Evolutionary conservation across 2,888 invertebrate species (phyloP), one percentile per base, ranked within the genome.

Genomic region (Noctua fimbriata): DNA sequence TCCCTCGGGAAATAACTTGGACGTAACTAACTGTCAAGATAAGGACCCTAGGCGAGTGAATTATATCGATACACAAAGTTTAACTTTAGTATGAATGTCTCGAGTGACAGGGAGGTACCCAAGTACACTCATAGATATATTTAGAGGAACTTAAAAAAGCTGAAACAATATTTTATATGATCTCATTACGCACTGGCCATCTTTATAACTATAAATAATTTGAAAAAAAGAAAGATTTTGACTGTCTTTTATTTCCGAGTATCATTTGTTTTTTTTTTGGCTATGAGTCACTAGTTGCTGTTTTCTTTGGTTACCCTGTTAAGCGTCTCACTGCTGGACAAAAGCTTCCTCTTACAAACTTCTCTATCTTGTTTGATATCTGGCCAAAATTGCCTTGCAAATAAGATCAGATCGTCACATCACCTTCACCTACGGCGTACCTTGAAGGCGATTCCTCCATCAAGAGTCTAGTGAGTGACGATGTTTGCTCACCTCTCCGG

Each of bases 1-100:
- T 76, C 85, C 63, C 76, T 69, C 5, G 87, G 78, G 87, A 86
- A 79, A 84, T 84, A 84, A 76, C 82, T 76, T 72, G 67, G 28
- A 79, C 60, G 73, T 75, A 70, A 76, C 76, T 66, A 87, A 44
- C 66, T 79, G 85, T 82, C 87, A 79, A 78, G 76, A 67, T 79
- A 78, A 72, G 76, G 65, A 24, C 73, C 67, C 70, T n/a, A 58
- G 24, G 77, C 69, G 69, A 76, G 58, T 70, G 66, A 79, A 78
- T 76, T 72, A 84, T 79, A 69, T 60, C 73, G 74, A 78, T 70
- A 60, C n/a, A 71, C n/a, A 75, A 73, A 70, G 75, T 77, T 74
- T 58, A 69, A 74, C 71, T 78, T 63, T 69, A 52, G 47, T 47
- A 47, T 41, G n/a, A 55, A 44, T 16, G 36, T 73, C 55, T 78